Conservation (phyloP, 1,140 invertebrate species). For the Caenorhabditis tropicalis region DNA sequence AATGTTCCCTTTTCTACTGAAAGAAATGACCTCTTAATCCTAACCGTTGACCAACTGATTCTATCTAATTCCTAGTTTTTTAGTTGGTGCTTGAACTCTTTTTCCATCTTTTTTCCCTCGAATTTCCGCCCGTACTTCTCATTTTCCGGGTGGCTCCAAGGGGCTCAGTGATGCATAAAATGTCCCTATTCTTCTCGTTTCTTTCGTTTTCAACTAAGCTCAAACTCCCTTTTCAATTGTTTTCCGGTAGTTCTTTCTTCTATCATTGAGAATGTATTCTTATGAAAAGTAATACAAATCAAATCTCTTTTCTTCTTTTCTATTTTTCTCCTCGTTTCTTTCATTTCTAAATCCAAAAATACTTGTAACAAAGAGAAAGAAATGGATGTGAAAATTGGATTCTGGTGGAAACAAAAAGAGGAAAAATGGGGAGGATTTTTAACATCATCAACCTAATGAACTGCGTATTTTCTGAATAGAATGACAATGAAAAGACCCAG, state of each 20-base stretch:
- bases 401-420: background rate
- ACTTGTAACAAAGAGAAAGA: background rate
- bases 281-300: background rate
- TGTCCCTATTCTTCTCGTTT: slow-evolving; percentile 13
- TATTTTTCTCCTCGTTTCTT: background rate
- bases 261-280: background rate
- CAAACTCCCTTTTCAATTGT: slow-evolving; percentile 34
- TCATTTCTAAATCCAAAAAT: background rate
- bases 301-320: background rate
- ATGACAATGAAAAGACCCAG: slow-evolving; percentile 15
- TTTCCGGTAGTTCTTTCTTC: slow-evolving; percentile 11
- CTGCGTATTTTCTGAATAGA: background rate
- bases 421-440: background rate
- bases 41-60: no score
- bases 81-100: background rate
- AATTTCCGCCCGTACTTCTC: background rate
- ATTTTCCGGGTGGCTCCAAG: slow-evolving; percentile 37
- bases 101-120: background rate
- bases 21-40: no score
- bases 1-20: no score
- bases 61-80: background rate
- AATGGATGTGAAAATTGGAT: slow-evolving; percentile 21
- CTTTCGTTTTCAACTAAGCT: background rate
- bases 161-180: slow-evolving; percentile 37
- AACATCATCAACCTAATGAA: slow-evolving; percentile 44